Evolutionary conservation across 2,888 invertebrate species (phyloP), one percentile per base, ranked within the genome.

Genomic region (Chironomus tentans): DNA sequence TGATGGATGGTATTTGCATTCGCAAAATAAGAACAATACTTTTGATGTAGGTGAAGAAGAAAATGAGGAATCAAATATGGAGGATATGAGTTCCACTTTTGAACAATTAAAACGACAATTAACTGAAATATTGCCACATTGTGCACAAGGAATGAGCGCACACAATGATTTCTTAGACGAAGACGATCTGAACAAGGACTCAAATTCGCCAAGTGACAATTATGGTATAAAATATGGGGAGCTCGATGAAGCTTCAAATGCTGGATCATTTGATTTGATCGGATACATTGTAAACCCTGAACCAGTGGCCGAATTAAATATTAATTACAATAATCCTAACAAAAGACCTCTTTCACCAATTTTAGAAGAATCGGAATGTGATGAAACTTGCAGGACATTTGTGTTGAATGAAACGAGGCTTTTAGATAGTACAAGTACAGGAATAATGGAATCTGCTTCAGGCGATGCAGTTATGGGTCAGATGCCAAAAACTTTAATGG

Each of bases 381-480:
- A 79, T 56, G 79, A 79, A 77, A 79, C 79, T 2, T 79, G 78
- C 21, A 78, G 78, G 73, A 79, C 79, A 38, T 79, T 79, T 76
- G 77, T 79, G 21, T 72, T 79, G 70, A 79, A 79, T 72, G 79
- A 79, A 72, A 79, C 79, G 21, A 78, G 78, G 76, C 78, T 78
- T 76, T 77, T 79, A 46, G 79, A 79, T 70, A 79, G 79, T 62
- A 79, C 79, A 75, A 79, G 79, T 74, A 79, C 79, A n/a, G 79
- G 79, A 5, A 78, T 78, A 48, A 77, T 79, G 28, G 79, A 79
- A 74, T 79, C 79, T 5, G 74, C 48, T 15, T 79, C 78, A 10
- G 79, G 78, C 73, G 79, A 78, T 68, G 78, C 78, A 22, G 38
- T 22, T n/a, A 78, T 79, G 78, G 79, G 79, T 22, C 61, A 46